Evolutionary conservation across 2,888 invertebrate genomes (phyloP).

Genomic region (Oegoconia quadripuncta): DNA sequence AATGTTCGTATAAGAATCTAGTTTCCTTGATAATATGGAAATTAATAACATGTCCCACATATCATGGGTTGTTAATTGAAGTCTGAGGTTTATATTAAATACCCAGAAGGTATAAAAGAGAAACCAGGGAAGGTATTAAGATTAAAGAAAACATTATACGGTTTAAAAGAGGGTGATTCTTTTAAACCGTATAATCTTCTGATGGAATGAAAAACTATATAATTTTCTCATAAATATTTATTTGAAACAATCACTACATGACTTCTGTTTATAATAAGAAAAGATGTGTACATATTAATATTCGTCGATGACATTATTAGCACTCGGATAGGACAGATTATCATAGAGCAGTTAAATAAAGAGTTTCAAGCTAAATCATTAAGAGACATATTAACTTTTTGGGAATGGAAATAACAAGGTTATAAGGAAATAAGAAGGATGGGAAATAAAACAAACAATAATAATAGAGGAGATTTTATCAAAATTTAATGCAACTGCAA

Average conservation of each 20-base stretch:
- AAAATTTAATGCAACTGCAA: constrained; percentile 11
- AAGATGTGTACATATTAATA: background rate
- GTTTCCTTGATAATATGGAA: no score
- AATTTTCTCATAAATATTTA: background rate
- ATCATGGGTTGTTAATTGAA: no score
- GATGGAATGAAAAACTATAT: constrained; percentile 16
- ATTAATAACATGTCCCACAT: no score
- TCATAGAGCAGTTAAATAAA: background rate
- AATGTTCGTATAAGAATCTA: no score
- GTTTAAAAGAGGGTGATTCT: constrained; percentile 12
- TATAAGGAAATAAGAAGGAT: no score
- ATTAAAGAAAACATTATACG: constrained; percentile 13
- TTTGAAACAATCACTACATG: constrained; percentile 9
- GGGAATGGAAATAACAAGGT: constrained; percentile 2
- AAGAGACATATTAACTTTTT: background rate
- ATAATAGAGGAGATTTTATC: constrained; percentile 7
- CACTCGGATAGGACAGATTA: background rate
- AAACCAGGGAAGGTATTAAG: constrained; percentile 11
- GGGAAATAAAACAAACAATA: background rate
- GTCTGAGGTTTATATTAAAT: constrained; percentile 12
- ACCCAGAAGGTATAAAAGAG: constrained; percentile 9
- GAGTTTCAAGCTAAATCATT: background rate
- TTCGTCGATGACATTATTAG: background rate
- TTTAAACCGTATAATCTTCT: constrained; percentile 7
- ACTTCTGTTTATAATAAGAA: constrained; percentile 8